These are phyloP conservation scores for Bufotes viridis DNA, from an alignment of 2,797 vertebrate species.

Conservation along the genomic window DNA sequence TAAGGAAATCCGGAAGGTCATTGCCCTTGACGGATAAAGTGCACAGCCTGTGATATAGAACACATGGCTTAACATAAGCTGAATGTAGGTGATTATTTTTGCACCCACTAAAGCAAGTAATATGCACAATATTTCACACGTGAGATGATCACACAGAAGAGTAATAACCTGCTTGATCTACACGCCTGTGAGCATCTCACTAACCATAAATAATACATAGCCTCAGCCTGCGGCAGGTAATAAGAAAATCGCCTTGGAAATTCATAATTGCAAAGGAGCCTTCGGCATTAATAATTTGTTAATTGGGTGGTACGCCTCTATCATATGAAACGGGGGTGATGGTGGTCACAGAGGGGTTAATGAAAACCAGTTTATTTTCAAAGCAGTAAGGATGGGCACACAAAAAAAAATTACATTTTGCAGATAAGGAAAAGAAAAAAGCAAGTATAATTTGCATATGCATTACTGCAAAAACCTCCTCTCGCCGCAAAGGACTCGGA, in stretches of 20 bases:
- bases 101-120: not conserved
- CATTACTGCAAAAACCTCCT: conserved; percentile 51
- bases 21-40: not conserved
- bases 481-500: conserved; percentile 1
- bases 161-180: conserved; percentile 7
- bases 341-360: conserved; percentile 14
- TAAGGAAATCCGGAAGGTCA: not conserved
- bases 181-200: not conserved
- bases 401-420: conserved; percentile 20
- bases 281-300: conserved; percentile 30
- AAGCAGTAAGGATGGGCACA: not conserved
- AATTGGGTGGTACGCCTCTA: not conserved
- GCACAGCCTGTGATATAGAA: not conserved
- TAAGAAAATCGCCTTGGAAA: conserved; percentile 18
- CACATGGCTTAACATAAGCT: conserved; percentile 15
- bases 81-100: conserved; percentile 2
- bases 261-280: not conserved
- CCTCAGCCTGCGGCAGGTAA: conserved; percentile 4
- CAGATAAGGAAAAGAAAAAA: conserved; percentile 24
- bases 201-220: conserved; percentile 1
- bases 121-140: conserved; percentile 30
- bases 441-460: conserved; percentile 55
- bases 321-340: not conserved
- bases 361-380: not conserved
- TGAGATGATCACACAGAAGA: not conserved